Conservation (phyloP, 1,140 invertebrate species). For the Hylaeus volcanicus region DNA sequence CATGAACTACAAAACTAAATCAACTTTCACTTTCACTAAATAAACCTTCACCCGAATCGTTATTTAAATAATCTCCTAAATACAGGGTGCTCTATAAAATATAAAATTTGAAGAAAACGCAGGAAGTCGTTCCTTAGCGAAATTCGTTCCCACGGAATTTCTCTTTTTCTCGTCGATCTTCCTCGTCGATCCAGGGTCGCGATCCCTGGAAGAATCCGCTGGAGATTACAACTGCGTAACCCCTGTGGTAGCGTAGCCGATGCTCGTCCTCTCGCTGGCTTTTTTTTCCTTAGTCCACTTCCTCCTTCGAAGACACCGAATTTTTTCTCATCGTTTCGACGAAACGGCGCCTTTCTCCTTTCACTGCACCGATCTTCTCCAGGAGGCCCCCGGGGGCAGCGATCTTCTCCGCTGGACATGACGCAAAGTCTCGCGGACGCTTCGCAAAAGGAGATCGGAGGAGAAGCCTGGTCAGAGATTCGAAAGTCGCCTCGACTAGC, state of each 20-base stretch:
- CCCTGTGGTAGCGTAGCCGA: not conserved
- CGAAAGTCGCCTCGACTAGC: conserved; percentile 66
- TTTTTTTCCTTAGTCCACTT: conserved; percentile 43
- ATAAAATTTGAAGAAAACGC: no score
- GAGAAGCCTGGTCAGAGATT: conserved; percentile 66
- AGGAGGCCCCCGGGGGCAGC: conserved; percentile 20
- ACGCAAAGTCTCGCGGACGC: conserved; percentile 62
- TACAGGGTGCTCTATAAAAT: no score
- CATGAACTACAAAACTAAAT: no score
- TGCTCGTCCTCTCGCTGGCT: conserved; percentile 4
- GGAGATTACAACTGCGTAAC: conserved; percentile 2
- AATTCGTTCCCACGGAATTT: conserved; percentile 4
- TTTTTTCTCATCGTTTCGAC: conserved; percentile 37
- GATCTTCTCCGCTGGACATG: conserved; percentile 66
- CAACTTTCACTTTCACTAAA: no score
- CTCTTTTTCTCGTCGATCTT: conserved; percentile 40
- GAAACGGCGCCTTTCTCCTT: conserved; percentile 75
- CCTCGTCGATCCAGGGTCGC: conserved; percentile 15
- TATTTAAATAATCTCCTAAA: no score
- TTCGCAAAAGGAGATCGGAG: conserved; percentile 21
- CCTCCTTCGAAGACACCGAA: conserved; percentile 29
- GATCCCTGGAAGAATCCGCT: not conserved
- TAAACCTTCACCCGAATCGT: no score
- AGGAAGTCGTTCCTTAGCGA: no score
- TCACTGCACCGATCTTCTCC: conserved; percentile 64